These are phyloP conservation scores for Sebastes minor DNA, from an alignment of 2,797 vertebrate genomes.

Conservation along the genomic window DNA sequence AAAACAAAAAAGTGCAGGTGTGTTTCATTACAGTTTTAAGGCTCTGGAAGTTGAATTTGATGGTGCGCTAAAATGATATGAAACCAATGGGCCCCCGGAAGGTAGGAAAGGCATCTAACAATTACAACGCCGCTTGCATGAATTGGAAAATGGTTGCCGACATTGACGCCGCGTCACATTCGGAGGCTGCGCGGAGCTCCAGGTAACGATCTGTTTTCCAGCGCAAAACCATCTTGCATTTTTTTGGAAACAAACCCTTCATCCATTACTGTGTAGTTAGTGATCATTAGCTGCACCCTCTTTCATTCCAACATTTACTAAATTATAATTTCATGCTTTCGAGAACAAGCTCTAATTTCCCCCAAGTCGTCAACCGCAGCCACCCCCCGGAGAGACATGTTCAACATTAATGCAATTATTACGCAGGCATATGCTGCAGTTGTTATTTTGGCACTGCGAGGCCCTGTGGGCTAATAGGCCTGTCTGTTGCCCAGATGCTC, in stretches of 20 bases:
- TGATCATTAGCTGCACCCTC: slow-evolving; percentile 67
- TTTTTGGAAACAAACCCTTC: slow-evolving; percentile 34
- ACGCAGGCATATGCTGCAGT: slow-evolving; percentile 81
- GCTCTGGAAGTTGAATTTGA: not conserved
- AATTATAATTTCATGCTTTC: slow-evolving; percentile 74
- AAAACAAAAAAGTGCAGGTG: not conserved
- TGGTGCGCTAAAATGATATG: not conserved
- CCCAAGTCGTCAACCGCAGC: slow-evolving; percentile 62
- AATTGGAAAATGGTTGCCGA: not conserved
- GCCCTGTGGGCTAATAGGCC: slow-evolving; percentile 79
- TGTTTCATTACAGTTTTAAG: not conserved
- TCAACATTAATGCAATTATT: slow-evolving; percentile 85
- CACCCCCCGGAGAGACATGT: slow-evolving; percentile 75
- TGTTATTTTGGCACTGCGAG: slow-evolving; percentile 79
- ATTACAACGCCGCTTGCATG: not conserved
- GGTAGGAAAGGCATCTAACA: slow-evolving; percentile 3
- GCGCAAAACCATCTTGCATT: slow-evolving; percentile 28
- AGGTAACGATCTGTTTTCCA: slow-evolving; percentile 47
- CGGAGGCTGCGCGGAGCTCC: not conserved
- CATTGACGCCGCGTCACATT: not conserved
- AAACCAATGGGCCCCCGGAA: not conserved
- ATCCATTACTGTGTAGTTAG: slow-evolving; percentile 65
- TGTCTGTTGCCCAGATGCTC: slow-evolving; percentile 83
- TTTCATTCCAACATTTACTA: slow-evolving; percentile 60
- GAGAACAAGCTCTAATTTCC: slow-evolving; percentile 72